These are phyloP conservation scores for Denticeps clupeoides DNA, from an alignment of 2,797 vertebrate genomes.

Conservation along the genomic window DNA sequence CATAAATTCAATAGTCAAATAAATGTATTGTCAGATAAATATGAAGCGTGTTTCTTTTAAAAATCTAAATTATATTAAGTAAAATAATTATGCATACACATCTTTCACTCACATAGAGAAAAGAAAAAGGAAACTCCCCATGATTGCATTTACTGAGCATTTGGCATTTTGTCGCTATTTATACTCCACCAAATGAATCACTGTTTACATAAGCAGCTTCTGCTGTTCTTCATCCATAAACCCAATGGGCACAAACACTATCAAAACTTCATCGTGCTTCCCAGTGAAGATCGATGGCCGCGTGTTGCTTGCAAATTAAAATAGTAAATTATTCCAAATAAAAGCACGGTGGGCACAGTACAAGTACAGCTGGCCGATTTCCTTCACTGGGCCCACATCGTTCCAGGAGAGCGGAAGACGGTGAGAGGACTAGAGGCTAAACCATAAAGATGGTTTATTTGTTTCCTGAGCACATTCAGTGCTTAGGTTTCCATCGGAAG, in stretches of 20 bases:
- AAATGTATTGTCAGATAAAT: too few species aligned
- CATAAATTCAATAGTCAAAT: too few species aligned
- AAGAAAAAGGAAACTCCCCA: not conserved
- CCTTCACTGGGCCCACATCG: slow-evolving; percentile 7
- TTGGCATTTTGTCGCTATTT: not conserved
- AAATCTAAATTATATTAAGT: too few species aligned
- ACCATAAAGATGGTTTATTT: slow-evolving; percentile 63
- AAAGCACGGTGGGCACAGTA: not conserved
- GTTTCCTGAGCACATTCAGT: slow-evolving; percentile 55
- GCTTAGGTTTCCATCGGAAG: slow-evolving; percentile 57
- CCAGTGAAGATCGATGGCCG: not conserved
- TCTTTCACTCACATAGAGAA: not conserved
- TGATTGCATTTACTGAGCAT: not conserved
- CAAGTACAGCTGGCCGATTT: slow-evolving; percentile 5
- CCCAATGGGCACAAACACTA: not conserved
- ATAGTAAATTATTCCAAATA: slow-evolving; percentile 5
- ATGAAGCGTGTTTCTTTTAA: too few species aligned
- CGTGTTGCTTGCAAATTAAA: not conserved
- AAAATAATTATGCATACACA: too few species aligned
- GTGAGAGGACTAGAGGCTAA: slow-evolving; percentile 18
- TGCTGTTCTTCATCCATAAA: not conserved
- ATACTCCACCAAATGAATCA: slow-evolving; percentile 1
- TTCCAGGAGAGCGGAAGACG: slow-evolving; percentile 11
- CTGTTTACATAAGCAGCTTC: slow-evolving; percentile 5
- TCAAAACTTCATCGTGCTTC: not conserved